Evolutionary conservation across 2,888 invertebrate genomes (phyloP).

Genomic region (Troilus luridus): DNA sequence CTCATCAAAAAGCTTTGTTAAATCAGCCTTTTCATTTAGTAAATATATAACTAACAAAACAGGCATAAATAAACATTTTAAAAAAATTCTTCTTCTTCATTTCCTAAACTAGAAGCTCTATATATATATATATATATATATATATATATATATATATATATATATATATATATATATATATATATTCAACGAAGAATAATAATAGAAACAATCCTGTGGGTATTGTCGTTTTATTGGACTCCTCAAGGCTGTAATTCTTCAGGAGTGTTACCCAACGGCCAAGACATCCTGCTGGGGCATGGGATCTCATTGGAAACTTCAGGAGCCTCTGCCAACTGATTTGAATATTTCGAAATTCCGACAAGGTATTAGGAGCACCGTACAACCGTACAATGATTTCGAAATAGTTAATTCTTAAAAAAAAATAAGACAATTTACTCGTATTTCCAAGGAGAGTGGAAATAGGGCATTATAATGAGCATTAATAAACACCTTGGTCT

Average conservation of each 20-base stretch:
- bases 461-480: not conserved
- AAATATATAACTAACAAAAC: too few species aligned
- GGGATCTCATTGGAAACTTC: not conserved
- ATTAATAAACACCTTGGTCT: not conserved
- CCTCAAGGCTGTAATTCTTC: slow-evolving; percentile 1
- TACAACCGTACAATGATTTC: not conserved
- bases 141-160: too few species aligned
- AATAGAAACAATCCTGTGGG: not conserved
- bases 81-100: too few species aligned
- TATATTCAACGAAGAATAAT: not conserved
- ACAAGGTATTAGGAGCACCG: not conserved
- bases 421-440: not conserved
- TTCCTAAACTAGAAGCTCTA: too few species aligned
- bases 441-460: not conserved
- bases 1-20: too few species aligned
- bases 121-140: too few species aligned
- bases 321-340: not conserved
- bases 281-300: not conserved
- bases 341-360: not conserved
- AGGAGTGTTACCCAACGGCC: not conserved
- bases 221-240: not conserved
- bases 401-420: not conserved
- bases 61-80: too few species aligned
- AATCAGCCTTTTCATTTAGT: too few species aligned
- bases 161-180: too few species aligned